Conservation (phyloP, 2,797 vertebrate genomes). For the Hydrocynus forskahlii region DNA sequence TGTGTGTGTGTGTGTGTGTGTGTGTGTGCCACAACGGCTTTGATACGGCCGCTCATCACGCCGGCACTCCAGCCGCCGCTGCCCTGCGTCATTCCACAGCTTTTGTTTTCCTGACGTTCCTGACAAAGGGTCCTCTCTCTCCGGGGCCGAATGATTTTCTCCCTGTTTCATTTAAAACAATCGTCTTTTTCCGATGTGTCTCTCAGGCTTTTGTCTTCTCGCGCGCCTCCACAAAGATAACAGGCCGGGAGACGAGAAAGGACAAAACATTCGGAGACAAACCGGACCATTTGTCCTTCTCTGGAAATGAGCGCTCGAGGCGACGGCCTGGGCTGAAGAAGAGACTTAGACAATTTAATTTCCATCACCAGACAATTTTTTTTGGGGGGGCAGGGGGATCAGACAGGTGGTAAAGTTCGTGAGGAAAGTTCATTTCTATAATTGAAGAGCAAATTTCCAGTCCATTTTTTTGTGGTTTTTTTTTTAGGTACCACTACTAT, state of each 20-base stretch:
- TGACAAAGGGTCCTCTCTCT: constrained; percentile 41
- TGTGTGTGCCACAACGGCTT: constrained; percentile 37
- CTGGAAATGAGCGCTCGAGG: background rate
- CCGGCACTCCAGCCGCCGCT: constrained; percentile 5
- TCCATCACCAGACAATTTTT: background rate
- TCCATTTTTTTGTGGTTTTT: too few species aligned
- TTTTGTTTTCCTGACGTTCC: constrained; percentile 37
- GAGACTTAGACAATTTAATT: background rate
- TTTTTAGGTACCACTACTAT: too few species aligned
- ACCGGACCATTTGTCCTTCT: background rate
- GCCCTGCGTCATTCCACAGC: constrained; percentile 13
- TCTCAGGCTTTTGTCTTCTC: constrained; percentile 35
- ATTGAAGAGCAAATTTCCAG: too few species aligned
- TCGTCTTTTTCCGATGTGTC: constrained; percentile 18
- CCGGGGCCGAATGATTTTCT: constrained; percentile 20
- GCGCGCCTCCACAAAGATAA: background rate
- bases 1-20: constrained; percentile 1
- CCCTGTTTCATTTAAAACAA: constrained; percentile 29
- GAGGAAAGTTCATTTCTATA: too few species aligned
- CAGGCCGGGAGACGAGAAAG: background rate
- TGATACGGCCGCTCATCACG: constrained; percentile 53
- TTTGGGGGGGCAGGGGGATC: too few species aligned
- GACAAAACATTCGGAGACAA: background rate
- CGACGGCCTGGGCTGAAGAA: background rate
- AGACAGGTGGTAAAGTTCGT: too few species aligned